Evolutionary conservation across 2,113 vertebrate genomes (phyloP).

Genomic region (Brachyistius frenatus): DNA sequence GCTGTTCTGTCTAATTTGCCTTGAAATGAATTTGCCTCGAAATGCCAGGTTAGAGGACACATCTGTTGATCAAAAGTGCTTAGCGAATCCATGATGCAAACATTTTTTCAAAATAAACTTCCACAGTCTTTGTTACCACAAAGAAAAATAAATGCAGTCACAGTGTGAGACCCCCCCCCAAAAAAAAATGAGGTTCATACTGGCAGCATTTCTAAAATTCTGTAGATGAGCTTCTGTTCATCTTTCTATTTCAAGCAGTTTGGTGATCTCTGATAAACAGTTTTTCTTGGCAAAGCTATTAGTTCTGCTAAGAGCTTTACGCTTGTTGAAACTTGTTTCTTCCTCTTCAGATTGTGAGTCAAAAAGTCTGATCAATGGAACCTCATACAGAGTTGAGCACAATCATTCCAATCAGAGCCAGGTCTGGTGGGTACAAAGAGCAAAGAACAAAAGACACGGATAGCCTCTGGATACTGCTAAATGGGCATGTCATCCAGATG

Average conservation of each 20-base stretch:
- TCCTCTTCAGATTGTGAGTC: slow-evolving; percentile 32
- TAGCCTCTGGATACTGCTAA: slow-evolving; percentile 58
- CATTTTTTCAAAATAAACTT: too few relatives aligned
- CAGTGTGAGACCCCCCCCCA: too few relatives aligned
- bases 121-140: too few relatives aligned
- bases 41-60: not conserved
- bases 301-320: slow-evolving; percentile 5
- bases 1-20: too few relatives aligned
- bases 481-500: slow-evolving; percentile 54
- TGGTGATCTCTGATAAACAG: slow-evolving; percentile 19
- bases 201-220: not conserved
- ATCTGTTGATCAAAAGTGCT: not conserved
- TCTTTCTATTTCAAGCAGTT: slow-evolving; percentile 16
- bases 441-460: slow-evolving; percentile 58
- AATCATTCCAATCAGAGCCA: slow-evolving; percentile 65
- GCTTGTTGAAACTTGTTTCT: slow-evolving; percentile 29
- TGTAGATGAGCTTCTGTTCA: not conserved
- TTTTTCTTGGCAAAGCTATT: slow-evolving; percentile 5
- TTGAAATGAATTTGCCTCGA: not conserved
- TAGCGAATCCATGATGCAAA: too few relatives aligned
- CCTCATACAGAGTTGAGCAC: slow-evolving; percentile 35
- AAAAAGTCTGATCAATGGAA: slow-evolving; percentile 43
- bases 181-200: not conserved
- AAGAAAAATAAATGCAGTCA: too few relatives aligned
- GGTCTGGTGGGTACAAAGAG: slow-evolving; percentile 41